Evolutionary conservation across 2,888 invertebrate genomes (phyloP).

Genomic region (Cheiracanthium punctorium): DNA sequence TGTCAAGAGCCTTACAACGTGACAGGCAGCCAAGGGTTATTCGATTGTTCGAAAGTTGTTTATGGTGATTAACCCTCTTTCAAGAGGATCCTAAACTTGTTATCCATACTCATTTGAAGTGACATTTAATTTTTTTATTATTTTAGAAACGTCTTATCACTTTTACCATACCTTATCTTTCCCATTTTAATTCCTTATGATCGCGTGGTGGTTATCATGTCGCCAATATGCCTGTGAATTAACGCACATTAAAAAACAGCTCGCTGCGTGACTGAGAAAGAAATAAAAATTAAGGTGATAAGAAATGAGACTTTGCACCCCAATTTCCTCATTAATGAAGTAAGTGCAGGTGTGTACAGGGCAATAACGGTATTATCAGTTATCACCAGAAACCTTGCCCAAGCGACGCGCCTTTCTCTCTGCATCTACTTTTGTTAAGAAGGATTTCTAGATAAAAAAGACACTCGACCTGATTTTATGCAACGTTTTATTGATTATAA

Average conservation of each 20-base stretch:
- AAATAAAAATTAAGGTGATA: conserved; percentile 40
- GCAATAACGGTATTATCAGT: conserved; percentile 66
- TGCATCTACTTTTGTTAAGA: conserved; percentile 68
- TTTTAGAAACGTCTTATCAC: neutral
- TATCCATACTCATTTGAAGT: too few relatives aligned
- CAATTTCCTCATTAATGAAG: conserved; percentile 62
- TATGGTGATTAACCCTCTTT: too few relatives aligned
- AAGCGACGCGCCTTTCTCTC: conserved; percentile 47
- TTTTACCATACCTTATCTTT: neutral
- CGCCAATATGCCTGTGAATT: conserved; percentile 13
- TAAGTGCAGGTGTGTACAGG: conserved; percentile 60
- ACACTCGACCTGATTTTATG: conserved; percentile 7
- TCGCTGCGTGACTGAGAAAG: neutral
- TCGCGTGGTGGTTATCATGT: neutral
- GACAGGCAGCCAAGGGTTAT: too few relatives aligned
- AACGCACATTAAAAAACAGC: conserved; percentile 18
- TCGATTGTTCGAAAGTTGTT: too few relatives aligned
- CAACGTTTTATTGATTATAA: conserved; percentile 6
- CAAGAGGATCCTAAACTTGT: too few relatives aligned
- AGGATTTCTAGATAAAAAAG: conserved; percentile 19
- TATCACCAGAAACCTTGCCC: conserved; percentile 51
- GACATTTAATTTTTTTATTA: too few relatives aligned
- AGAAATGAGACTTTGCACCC: conserved; percentile 49
- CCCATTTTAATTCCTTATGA: neutral
- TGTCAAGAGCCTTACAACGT: too few relatives aligned